Conservation (phyloP, 2,888 invertebrate species). For the Pycnomerus fuliginosus region DNA sequence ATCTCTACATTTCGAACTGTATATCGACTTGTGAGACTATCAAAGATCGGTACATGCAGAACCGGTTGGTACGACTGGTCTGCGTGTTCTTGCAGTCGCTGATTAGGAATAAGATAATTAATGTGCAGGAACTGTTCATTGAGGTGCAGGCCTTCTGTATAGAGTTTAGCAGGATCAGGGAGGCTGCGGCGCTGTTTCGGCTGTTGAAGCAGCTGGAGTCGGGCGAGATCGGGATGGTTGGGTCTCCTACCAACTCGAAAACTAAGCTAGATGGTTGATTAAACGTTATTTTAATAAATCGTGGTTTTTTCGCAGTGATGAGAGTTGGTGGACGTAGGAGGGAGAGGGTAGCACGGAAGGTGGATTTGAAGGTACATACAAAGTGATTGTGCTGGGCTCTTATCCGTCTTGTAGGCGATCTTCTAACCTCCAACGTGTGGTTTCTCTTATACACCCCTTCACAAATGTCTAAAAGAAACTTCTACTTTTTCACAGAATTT, state of each 20-base stretch:
- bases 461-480: too few species aligned
- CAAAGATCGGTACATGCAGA: slow-evolving; percentile 95
- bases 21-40: slow-evolving; percentile 97
- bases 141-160: slow-evolving; percentile 98
- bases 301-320: too few species aligned
- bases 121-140: slow-evolving; percentile 94
- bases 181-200: slow-evolving; percentile 92
- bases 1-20: slow-evolving; percentile 96
- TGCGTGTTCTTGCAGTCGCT: slow-evolving; percentile 97
- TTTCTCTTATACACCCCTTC: too few species aligned
- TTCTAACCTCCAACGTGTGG: too few species aligned
- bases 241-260: slow-evolving; percentile 12
- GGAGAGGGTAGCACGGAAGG: too few species aligned
- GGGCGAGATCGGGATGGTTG: slow-evolving; percentile 55
- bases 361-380: too few species aligned
- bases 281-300: too few species aligned
- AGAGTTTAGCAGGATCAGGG: slow-evolving; percentile 93
- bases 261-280: too few species aligned
- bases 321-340: too few species aligned
- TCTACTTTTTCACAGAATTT: too few species aligned
- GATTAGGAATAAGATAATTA: slow-evolving; percentile 96
- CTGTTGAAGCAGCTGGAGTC: slow-evolving; percentile 83
- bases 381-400: too few species aligned
- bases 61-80: slow-evolving; percentile 89
- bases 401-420: too few species aligned